These are phyloP conservation scores for Tachypleus tridentatus DNA, from an alignment of 1,140 invertebrate genomes.

Conservation along the genomic window DNA sequence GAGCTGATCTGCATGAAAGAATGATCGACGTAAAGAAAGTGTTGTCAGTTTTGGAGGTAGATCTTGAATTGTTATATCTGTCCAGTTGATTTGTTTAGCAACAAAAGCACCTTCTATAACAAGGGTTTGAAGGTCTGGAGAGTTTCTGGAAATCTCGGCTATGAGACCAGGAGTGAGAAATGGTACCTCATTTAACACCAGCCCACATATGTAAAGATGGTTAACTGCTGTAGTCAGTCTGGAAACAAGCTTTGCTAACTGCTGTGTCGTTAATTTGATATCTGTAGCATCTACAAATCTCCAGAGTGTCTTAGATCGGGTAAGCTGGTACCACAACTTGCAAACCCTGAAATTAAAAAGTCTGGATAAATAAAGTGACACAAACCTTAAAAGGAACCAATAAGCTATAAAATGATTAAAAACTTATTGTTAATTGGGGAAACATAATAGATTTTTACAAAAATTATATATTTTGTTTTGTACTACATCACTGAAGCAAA, in stretches of 20 bases:
- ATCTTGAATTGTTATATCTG: conserved; percentile 17
- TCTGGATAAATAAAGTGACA: too few species aligned
- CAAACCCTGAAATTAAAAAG: conserved; percentile 12
- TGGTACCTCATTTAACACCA: conserved; percentile 12
- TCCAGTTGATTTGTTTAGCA: conserved; percentile 14
- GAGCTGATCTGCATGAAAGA: conserved; percentile 18
- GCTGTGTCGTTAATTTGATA: conserved; percentile 13
- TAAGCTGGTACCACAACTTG: conserved; percentile 14
- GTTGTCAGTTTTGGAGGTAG: conserved; percentile 12
- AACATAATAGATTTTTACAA: too few species aligned
- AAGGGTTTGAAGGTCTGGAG: conserved; percentile 10
- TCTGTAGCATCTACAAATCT: conserved; percentile 17
- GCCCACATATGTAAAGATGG: conserved; percentile 12
- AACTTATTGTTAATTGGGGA: too few species aligned
- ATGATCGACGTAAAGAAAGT: conserved; percentile 14
- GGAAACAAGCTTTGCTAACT: conserved; percentile 15
- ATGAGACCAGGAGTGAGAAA: conserved; percentile 8
- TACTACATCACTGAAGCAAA: too few species aligned
- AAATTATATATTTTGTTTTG: too few species aligned
- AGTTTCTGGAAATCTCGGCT: conserved; percentile 11
- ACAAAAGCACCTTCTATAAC: conserved; percentile 17
- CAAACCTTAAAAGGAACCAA: too few species aligned
- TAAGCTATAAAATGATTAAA: too few species aligned
- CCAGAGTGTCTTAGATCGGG: conserved; percentile 12
- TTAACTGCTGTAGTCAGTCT: conserved; percentile 11